phyloP scores from a whole-genome alignment of 1,140 invertebrate species.

The Charaxes varanes region DNA sequence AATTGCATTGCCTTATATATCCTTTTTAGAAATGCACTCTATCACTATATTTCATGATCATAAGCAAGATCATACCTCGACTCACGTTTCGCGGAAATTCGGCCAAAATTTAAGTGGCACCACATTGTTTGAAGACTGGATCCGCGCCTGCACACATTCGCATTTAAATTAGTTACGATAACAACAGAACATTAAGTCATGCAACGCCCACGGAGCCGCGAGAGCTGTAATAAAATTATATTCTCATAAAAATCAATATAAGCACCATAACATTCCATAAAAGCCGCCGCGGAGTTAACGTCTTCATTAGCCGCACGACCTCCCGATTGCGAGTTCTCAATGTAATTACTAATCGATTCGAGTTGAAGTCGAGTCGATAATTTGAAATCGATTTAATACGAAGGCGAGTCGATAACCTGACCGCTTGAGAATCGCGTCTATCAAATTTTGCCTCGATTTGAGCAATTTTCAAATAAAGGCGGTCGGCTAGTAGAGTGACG shows the following conservation, averaged over 20 bases:
- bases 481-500: slow-evolving; percentile 42
- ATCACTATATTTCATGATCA: too few species aligned
- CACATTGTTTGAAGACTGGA: too few species aligned
- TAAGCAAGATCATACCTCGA: too few species aligned
- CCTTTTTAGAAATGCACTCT: too few species aligned
- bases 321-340: slow-evolving; percentile 41
- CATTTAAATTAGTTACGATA: too few species aligned
- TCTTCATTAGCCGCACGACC: slow-evolving; percentile 67
- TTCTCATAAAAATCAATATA: slow-evolving; percentile 69
- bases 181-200: slow-evolving; percentile 27
- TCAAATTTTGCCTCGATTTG: slow-evolving; percentile 49
- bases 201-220: slow-evolving; percentile 30
- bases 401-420: slow-evolving; percentile 54
- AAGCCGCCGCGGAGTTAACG: slow-evolving; percentile 51
- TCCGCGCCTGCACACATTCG: too few species aligned
- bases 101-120: too few species aligned
- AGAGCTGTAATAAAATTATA: slow-evolving; percentile 53
- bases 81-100: too few species aligned
- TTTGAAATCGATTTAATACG: slow-evolving; percentile 51
- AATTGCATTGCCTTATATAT: too few species aligned
- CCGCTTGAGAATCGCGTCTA: too few species aligned
- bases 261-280: slow-evolving; percentile 56
- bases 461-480: slow-evolving; percentile 53
- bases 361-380: slow-evolving; percentile 44
- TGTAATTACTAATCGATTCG: slow-evolving; percentile 53